Evolutionary conservation across 2,113 vertebrate genomes (phyloP).

Genomic region (Mirza zaza): DNA sequence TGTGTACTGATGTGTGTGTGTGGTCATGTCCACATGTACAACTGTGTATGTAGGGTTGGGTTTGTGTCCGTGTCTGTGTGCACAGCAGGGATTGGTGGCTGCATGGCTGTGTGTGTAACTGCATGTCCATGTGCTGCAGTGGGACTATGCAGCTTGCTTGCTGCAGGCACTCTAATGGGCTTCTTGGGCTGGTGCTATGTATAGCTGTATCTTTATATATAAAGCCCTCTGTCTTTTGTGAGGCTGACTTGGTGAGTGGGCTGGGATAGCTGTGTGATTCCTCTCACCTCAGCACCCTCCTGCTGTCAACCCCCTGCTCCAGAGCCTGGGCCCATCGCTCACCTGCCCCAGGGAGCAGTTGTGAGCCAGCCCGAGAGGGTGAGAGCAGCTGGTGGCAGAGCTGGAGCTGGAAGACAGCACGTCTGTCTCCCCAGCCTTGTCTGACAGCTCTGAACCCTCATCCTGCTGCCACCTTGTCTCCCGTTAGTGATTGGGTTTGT

Average conservation of each 20-base stretch:
- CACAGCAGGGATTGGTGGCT: not conserved
- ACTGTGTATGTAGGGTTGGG: not conserved
- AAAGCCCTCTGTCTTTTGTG: not conserved
- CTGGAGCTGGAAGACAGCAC: not conserved
- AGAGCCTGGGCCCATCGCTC: not conserved
- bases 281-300: conserved; percentile 18
- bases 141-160: not conserved
- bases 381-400: conserved; percentile 38
- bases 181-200: not conserved
- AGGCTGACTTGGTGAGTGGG: not conserved
- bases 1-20: not conserved
- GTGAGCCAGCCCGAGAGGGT: not conserved
- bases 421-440: conserved; percentile 48
- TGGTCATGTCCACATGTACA: not conserved
- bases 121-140: not conserved
- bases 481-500: not conserved
- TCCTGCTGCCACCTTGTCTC: not conserved
- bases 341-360: not conserved
- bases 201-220: not conserved
- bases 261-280: not conserved
- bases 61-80: not conserved
- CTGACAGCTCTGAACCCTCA: conserved; percentile 59
- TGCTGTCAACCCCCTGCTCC: not conserved
- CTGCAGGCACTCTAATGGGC: not conserved
- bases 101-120: not conserved